Base-by-base conservation (phyloP, 1,140 invertebrate genomes). In the Thaumetopoea pityocampa region DNA sequence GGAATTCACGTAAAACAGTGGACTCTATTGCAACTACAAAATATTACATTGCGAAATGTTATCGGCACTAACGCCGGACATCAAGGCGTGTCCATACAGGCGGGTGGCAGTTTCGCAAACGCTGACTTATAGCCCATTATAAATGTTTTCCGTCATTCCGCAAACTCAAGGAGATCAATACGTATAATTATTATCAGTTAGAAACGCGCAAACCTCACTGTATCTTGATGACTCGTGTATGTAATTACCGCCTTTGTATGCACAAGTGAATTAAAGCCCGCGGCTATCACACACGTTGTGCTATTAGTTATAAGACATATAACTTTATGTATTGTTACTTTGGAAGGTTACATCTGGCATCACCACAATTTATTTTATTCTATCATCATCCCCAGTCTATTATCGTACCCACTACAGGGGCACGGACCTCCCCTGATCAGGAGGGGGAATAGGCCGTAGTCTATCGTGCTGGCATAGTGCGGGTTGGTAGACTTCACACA, bases 121-220 rank as follows among this genome's bases (percentile, higher is more conserved):
- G 32, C 19, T 20, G 16, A 18, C 38, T 43, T 33, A 38, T 36
- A 49, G 29, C 32, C 30, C 30, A 44, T 66, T 61, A 65, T 65
- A 65, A 65, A 66, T 58, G 30, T 51, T 66, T 58, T 66, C 55
- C 53, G 59, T 58, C 64, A 59, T 76, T 70, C 63, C 59, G 71
- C 53, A 58, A 70, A 66, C 58, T 72, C 73, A 77, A 80, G 70
- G 76, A 73, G 73, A 78, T 66, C 72, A 62, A 69, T 79, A 51
- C 51, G 55, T 70, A 67, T 54, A 68, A 76, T 71, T 70, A 73
- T 50, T 23, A 30, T 11, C 32, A 38, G 22, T 42, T 50, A 38
- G 44, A 37, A 37, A 51, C 40, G 48, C 61, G 37, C 47, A 53
- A 47, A 53, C 56, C 44, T 52, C 44, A 50, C 51, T 64, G 57